These are phyloP conservation scores for Myotis davidii DNA, from an alignment of 2,113 vertebrate species.

Conservation along the genomic window DNA sequence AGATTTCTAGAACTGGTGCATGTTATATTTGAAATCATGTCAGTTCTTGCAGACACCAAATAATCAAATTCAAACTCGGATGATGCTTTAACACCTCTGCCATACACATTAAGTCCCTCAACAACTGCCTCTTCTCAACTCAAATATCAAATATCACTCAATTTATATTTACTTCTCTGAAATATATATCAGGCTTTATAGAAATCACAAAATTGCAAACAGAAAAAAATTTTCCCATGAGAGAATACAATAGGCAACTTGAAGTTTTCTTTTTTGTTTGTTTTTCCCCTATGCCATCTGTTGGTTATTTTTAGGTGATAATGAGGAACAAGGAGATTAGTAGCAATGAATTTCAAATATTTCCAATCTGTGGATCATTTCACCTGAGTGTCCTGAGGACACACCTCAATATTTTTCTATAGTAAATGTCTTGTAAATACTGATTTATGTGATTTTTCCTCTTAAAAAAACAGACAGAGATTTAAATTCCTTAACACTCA, in stretches of 20 bases:
- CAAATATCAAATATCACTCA: not conserved
- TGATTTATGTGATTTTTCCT: not conserved
- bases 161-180: not conserved
- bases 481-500: conserved; percentile 2
- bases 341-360: conserved; percentile 49
- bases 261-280: not conserved
- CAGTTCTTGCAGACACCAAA: not conserved
- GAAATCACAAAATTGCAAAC: not conserved
- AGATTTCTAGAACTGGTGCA: not conserved
- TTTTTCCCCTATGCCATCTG: not conserved
- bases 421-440: not conserved
- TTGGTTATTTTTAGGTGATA: not conserved
- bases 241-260: not conserved
- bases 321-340: not conserved
- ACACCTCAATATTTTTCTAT: not conserved
- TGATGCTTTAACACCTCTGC: not conserved
- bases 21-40: not conserved
- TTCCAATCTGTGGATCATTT: conserved; percentile 7
- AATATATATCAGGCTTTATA: not conserved
- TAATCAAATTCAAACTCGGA: not conserved
- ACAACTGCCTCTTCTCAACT: not conserved
- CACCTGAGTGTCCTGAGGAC: not conserved
- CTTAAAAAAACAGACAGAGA: not conserved
- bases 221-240: not conserved
- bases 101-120: not conserved